Evolutionary conservation across 2,113 vertebrate species (phyloP), one percentile per base, ranked within the genome.

Genomic region (Phyllostomus hastatus): DNA sequence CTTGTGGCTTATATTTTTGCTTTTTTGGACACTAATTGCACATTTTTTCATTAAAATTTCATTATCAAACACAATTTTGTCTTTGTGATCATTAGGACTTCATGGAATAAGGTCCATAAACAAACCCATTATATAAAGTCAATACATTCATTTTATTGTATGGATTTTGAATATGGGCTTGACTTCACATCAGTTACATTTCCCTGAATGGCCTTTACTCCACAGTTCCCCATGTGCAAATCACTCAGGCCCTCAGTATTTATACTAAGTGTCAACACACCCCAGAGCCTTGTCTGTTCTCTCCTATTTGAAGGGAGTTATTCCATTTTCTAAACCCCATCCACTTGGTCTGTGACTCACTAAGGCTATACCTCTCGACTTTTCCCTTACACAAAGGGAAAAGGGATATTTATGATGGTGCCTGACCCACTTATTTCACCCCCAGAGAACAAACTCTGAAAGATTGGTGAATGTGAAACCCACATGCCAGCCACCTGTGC

Each of bases 11-110:
- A 41, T 15, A 10, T 24, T 69, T 92, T 92, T 87, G 48, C 79
- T 69, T 94, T 95, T 94, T 94, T 85, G 26, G 50, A 83, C 70
- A 33, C 10, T 41, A 41, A 38, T 7, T 80, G 10, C 24, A 70
- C 11, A 52, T 83, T 72, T 91, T 75, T 57, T 11, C 14, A 95
- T 66, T 92, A 90, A 97, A 96, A 70, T 11, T 1, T 76, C 46
- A 11, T 46, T 70, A 82, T 41, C 41, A 28, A n/a, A 87, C 41
- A 64, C 1, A 7, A 38, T 90, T 91, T 87, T 93, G 85, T 67
- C 61, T 90, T 66, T 70, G 41, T 78, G 52, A 33, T 95, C 48
- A 66, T 46, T 78, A n/a, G 17, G 31, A 24, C 31, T 69, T 10
- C 20, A 8, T 80, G 38, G 69, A 78, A 41, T 46, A n/a, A 87